Percentiles rank a stretch among this genome's conserved stretches.
Conservation (phyloP, 2,113 vertebrate species). For the Lanius collurio region DNA sequence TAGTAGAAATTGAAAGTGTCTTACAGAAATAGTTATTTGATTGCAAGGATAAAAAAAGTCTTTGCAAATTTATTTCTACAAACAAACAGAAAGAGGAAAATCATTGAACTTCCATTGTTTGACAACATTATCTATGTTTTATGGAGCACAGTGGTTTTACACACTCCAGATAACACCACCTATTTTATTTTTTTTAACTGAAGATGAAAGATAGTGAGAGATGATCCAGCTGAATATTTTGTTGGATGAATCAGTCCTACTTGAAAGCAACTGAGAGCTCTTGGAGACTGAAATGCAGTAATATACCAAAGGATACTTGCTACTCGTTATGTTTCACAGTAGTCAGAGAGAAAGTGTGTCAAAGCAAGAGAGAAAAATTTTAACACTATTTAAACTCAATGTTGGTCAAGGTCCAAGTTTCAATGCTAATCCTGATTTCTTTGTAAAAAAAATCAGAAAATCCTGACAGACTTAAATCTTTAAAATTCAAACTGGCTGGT, state of each 20-base stretch:
- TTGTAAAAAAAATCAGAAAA: background rate
- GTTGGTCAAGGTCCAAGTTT: background rate
- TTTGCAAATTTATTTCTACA: constrained; percentile 5
- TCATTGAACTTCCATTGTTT: constrained; percentile 4
- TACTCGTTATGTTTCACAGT: background rate
- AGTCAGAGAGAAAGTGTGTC: background rate
- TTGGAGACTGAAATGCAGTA: background rate
- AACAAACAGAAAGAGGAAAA: background rate
- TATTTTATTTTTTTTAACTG: background rate
- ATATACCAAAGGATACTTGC: background rate
- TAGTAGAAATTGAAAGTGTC: background rate
- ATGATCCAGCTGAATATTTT: background rate
- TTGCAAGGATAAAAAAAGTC: background rate
- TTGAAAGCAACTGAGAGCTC: constrained; percentile 17
- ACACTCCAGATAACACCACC: background rate
- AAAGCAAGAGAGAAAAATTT: background rate
- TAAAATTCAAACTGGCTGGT: background rate
- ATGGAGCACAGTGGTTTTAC: background rate
- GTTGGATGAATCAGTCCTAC: constrained; percentile 21
- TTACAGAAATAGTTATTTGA: constrained; percentile 8
- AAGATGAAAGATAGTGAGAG: background rate
- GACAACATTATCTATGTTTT: constrained; percentile 15
- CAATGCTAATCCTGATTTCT: background rate
- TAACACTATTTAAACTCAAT: background rate
- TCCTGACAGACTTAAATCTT: background rate